phyloP scores from a whole-genome alignment of 2,888 invertebrate species.

The Pterostichus madidus region DNA sequence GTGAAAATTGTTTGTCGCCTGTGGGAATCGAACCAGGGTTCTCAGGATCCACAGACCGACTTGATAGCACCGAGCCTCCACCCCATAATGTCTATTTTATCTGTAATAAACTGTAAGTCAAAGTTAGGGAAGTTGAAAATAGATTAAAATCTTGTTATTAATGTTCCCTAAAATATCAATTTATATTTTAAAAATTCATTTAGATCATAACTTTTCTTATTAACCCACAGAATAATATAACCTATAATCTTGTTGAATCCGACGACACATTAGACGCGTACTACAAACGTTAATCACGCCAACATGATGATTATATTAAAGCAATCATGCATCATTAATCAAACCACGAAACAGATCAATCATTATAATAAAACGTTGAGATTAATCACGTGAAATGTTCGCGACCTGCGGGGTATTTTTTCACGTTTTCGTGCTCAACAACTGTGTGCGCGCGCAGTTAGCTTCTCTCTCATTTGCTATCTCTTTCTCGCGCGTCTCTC shows the following conservation, averaged over 20 bases:
- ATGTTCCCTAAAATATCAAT: too few species aligned
- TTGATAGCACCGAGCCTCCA: too few species aligned
- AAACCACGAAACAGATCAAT: conserved; percentile 56
- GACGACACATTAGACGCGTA: conserved; percentile 2
- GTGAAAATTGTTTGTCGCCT: too few species aligned
- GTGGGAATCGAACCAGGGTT: too few species aligned
- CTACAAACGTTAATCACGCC: conserved; percentile 42
- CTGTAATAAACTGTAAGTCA: background rate
- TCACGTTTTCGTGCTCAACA: conserved; percentile 22
- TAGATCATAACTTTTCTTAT: too few species aligned
- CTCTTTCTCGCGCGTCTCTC: conserved; percentile 13
- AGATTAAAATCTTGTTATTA: too few species aligned
- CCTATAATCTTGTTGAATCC: background rate
- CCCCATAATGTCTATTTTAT: conserved; percentile 9
- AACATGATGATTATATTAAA: conserved; percentile 60
- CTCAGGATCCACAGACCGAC: too few species aligned
- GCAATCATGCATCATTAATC: conserved; percentile 60
- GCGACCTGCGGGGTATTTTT: conserved; percentile 49
- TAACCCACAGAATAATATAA: too few species aligned
- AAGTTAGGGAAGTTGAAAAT: too few species aligned
- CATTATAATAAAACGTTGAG: conserved; percentile 62
- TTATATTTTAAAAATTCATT: too few species aligned
- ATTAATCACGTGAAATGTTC: conserved; percentile 60
- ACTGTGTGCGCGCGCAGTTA: conserved; percentile 36
- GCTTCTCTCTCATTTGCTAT: conserved; percentile 3